Conservation (phyloP, 2,888 invertebrate genomes). For the Acrobasis suavella region DNA sequence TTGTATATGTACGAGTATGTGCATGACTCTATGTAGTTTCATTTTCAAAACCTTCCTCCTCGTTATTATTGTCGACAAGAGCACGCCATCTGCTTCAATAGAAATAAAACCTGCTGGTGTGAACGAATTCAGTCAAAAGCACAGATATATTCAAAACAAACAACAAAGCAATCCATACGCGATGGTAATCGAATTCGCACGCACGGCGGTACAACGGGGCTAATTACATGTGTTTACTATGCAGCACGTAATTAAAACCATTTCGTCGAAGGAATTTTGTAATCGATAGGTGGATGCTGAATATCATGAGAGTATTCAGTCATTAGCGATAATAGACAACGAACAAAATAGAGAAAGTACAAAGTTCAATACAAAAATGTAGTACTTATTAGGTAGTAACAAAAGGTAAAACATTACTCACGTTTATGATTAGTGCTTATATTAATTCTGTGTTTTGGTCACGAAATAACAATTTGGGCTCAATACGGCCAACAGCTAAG, state of each 20-base stretch:
- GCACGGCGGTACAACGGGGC: constrained; percentile 16
- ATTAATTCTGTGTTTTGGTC: too few relatives aligned
- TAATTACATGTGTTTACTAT: constrained; percentile 22
- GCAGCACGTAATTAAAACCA: constrained; percentile 20
- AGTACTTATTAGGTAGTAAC: too few relatives aligned
- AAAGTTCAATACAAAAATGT: background rate
- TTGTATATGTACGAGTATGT: too few relatives aligned
- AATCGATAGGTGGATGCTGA: constrained; percentile 23
- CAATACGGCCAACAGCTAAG: too few relatives aligned
- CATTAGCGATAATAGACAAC: constrained; percentile 19
- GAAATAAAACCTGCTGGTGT: background rate
- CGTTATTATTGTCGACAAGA: constrained; percentile 9
- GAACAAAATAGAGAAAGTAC: background rate
- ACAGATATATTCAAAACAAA: constrained; percentile 1
- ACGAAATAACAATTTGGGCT: too few relatives aligned
- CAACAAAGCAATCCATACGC: constrained; percentile 4
- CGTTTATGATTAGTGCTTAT: too few relatives aligned
- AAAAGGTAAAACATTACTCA: too few relatives aligned
- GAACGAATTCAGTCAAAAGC: background rate
- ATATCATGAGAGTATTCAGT: constrained; percentile 10
- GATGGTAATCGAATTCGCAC: constrained; percentile 24
- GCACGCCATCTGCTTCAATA: constrained; percentile 30
- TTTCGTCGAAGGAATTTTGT: constrained; percentile 24
- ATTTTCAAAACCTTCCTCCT: too few relatives aligned
- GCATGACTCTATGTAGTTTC: too few relatives aligned